phyloP scores from a whole-genome alignment of 2,797 vertebrate genomes.

The Oreortyx pictus region DNA sequence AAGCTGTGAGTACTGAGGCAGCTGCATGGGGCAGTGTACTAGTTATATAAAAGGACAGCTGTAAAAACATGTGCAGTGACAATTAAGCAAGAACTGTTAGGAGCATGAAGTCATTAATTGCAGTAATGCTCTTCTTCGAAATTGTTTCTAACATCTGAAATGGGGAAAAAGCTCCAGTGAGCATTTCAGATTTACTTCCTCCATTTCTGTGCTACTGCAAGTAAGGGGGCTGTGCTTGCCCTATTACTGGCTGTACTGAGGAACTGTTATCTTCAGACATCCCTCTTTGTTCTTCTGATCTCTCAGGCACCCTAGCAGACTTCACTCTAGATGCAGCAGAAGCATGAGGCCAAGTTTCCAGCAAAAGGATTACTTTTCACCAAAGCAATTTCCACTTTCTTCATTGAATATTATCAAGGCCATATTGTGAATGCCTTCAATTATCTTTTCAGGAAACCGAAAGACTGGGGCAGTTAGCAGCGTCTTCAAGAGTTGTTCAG shows the following conservation, averaged over 20 bases:
- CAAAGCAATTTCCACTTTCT: not conserved
- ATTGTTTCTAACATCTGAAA: conserved; percentile 44
- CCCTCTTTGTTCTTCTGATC: not conserved
- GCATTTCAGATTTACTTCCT: conserved; percentile 10
- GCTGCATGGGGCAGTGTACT: not conserved
- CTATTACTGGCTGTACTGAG: not conserved
- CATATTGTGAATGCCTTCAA: not conserved
- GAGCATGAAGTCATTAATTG: conserved; percentile 57
- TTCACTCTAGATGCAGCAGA: not conserved
- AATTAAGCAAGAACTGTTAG: conserved; percentile 60
- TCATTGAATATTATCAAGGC: not conserved
- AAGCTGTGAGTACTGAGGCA: conserved; percentile 24
- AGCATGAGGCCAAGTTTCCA: not conserved
- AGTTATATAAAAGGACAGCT: conserved; percentile 67
- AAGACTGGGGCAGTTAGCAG: not conserved
- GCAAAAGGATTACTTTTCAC: not conserved
- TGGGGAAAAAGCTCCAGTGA: conserved; percentile 9
- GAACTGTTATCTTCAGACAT: not conserved
- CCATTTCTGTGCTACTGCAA: not conserved
- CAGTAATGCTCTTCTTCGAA: conserved; percentile 51
- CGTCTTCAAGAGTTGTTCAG: not conserved
- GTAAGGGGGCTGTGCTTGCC: not conserved
- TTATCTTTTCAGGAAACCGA: not conserved
- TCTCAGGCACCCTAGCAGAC: not conserved
- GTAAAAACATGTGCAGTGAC: conserved; percentile 68